Evolutionary conservation across 30 jellyfish, hydroid and myxozoan species (phyloP).

Genomic region (Catostylus mosaicus): DNA sequence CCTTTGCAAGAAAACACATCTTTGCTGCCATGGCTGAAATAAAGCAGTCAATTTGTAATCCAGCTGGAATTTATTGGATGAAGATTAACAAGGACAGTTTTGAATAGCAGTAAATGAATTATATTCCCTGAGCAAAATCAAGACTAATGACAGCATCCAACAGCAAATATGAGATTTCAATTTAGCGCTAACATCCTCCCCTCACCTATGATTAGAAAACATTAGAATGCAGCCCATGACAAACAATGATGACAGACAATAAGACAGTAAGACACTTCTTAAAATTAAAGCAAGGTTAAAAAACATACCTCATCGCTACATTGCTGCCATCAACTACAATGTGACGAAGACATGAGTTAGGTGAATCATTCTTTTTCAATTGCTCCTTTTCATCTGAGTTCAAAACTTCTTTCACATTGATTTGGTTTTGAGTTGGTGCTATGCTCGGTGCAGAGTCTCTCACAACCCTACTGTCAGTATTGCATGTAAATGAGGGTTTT

Average conservation of each 20-base stretch:
- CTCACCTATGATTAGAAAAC: no score
- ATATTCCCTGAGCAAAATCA: no score
- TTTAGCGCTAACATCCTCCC: no score
- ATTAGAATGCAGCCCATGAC: no score
- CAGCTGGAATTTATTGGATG: no score
- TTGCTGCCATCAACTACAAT: constrained; percentile 96
- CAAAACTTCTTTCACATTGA: neutral
- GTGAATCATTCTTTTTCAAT: constrained; percentile 22
- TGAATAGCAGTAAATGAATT: no score
- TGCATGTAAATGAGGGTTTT: constrained; percentile 16
- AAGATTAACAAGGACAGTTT: no score
- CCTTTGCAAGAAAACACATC: constrained; percentile 90
- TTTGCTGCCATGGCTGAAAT: constrained; percentile 88
- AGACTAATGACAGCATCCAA: no score
- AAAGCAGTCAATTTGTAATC: neutral
- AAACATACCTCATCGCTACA: constrained; percentile 93
- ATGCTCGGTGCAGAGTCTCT: constrained; percentile 18
- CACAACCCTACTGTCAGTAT: constrained; percentile 23
- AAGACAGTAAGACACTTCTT: no score
- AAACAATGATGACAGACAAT: no score
- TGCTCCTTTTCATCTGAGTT: constrained; percentile 2
- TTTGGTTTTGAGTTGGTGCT: neutral
- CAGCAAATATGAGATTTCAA: no score
- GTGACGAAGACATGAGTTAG: constrained; percentile 43
- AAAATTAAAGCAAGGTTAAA: neutral